Evolutionary conservation across 2,888 invertebrate species (phyloP).

Genomic region (Caenorhabditis sinica): DNA sequence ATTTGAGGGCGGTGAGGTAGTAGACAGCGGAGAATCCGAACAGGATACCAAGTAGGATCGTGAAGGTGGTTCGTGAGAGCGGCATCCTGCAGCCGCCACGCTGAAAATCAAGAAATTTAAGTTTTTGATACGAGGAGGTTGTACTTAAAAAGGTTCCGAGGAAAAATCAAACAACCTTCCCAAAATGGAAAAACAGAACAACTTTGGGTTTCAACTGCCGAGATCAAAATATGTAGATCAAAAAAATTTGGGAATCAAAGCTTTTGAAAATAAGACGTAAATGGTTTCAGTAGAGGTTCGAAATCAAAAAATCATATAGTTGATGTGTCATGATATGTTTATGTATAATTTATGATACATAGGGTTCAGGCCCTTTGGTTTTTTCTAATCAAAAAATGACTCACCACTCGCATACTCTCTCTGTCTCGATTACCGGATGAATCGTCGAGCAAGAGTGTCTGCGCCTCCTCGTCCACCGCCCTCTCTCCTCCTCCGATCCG

Average conservation of each 20-base stretch:
- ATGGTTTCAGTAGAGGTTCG: too few species aligned
- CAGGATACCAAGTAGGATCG: slow-evolving; percentile 67
- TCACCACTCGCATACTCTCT: slow-evolving; percentile 52
- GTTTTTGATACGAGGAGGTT: not conserved
- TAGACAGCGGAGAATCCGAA: slow-evolving; percentile 71
- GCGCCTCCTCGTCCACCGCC: slow-evolving; percentile 45
- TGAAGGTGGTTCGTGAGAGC: slow-evolving; percentile 63
- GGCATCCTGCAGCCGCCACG: slow-evolving; percentile 68
- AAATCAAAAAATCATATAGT: too few species aligned
- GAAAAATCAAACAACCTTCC: not conserved
- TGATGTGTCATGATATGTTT: too few species aligned
- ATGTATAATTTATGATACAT: too few species aligned
- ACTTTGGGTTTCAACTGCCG: too few species aligned
- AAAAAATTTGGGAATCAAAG: too few species aligned
- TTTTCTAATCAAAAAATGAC: slow-evolving; percentile 14
- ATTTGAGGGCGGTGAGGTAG: slow-evolving; percentile 52
- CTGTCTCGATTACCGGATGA: slow-evolving; percentile 41
- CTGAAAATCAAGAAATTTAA: slow-evolving; percentile 32
- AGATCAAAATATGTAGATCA: too few species aligned
- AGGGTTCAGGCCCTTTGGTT: slow-evolving; percentile 12
- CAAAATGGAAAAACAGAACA: too few species aligned
- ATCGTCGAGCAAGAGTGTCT: slow-evolving; percentile 44
- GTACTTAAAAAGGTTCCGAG: not conserved
- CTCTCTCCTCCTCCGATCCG: slow-evolving; percentile 50
- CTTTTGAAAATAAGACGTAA: too few species aligned